phyloP scores from a whole-genome alignment of 92 coral and sea anemone genomes.

The Palythoa grandis region DNA sequence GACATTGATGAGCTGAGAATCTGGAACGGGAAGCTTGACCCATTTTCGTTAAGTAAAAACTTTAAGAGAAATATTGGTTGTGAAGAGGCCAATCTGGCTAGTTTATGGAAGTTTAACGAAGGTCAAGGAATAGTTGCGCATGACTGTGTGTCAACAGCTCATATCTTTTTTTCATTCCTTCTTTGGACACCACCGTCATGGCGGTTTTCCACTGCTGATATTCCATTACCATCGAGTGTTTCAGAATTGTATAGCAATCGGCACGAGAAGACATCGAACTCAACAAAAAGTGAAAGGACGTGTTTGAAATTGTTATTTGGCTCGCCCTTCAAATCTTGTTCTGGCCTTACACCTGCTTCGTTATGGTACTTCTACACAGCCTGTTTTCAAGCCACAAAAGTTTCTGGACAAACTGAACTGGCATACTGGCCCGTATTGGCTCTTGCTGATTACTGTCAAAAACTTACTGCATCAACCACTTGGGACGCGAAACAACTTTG shows the following conservation, averaged over 20 bases:
- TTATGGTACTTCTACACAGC: slow-evolving; percentile 57
- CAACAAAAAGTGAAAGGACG: slow-evolving; percentile 24
- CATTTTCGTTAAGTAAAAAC: slow-evolving; percentile 34
- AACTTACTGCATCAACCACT: slow-evolving; percentile 11
- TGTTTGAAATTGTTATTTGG: slow-evolving; percentile 51
- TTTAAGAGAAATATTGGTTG: slow-evolving; percentile 46
- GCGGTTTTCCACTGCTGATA: slow-evolving; percentile 56
- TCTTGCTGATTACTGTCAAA: slow-evolving; percentile 59
- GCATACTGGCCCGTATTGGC: slow-evolving; percentile 60
- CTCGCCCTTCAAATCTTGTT: slow-evolving; percentile 33
- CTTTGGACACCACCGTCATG: slow-evolving; percentile 51
- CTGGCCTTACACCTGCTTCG: slow-evolving; percentile 31
- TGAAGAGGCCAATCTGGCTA: slow-evolving; percentile 47
- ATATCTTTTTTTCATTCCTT: slow-evolving; percentile 44
- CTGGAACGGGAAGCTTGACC: slow-evolving; percentile 57
- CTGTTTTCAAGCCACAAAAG: slow-evolving; percentile 51
- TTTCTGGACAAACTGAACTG: slow-evolving; percentile 35
- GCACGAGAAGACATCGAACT: background rate
- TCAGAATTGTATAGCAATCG: slow-evolving; percentile 4
- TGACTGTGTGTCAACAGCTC: slow-evolving; percentile 66
- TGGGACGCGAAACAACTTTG: slow-evolving; percentile 64
- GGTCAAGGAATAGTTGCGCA: slow-evolving; percentile 66
- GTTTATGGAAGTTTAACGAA: slow-evolving; percentile 69
- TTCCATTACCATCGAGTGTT: slow-evolving; percentile 30
- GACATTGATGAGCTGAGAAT: slow-evolving; percentile 67